Evolutionary conservation across 2,797 vertebrate genomes (phyloP), one percentile per base, ranked within the genome.

Genomic region (Crotalus adamanteus): DNA sequence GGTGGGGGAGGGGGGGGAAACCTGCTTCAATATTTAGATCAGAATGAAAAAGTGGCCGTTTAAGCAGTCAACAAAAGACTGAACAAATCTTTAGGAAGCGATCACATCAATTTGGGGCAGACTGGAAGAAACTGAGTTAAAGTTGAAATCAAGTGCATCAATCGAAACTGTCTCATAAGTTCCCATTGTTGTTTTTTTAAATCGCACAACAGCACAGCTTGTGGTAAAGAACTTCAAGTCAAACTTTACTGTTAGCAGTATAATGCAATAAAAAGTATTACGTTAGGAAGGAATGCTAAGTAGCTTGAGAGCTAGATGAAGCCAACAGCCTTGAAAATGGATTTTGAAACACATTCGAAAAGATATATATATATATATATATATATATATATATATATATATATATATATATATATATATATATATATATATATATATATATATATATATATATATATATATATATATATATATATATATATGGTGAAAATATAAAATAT

Each of bases 331-430:
- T 47, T 93, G 26, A 26, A 88, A 78, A 13, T 4, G 14, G 37
- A 22, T 51, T 94, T 94, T 57, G 91, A 94, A 65, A 88, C 57
- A 83, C 90, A 53, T 92, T 28, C 57, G 85, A 16, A 89, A 92
- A 28, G 8, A 37, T 37, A 37, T 37, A 42, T 42, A 42, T 42
- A 42, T 42, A 42, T 42, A 31, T 31, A 42, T 42, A 42, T 42
- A 42, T 42, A 42, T 42, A 42, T 42, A 42, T 42, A 42, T 42
- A n/a, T n/a, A n/a, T n/a, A n/a, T n/a, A n/a, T n/a, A n/a, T n/a
- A n/a, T n/a, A n/a, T n/a, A n/a, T n/a, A n/a, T n/a, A n/a, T n/a
- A n/a, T n/a, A n/a, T n/a, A n/a, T n/a, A n/a, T n/a, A n/a, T n/a
- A n/a, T n/a, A n/a, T n/a, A n/a, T n/a, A 31, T 31, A 42, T 42